Evolutionary conservation across 2,797 vertebrate species (phyloP), one percentile per base, ranked within the genome.

Genomic region (Poliocrania exsul): DNA sequence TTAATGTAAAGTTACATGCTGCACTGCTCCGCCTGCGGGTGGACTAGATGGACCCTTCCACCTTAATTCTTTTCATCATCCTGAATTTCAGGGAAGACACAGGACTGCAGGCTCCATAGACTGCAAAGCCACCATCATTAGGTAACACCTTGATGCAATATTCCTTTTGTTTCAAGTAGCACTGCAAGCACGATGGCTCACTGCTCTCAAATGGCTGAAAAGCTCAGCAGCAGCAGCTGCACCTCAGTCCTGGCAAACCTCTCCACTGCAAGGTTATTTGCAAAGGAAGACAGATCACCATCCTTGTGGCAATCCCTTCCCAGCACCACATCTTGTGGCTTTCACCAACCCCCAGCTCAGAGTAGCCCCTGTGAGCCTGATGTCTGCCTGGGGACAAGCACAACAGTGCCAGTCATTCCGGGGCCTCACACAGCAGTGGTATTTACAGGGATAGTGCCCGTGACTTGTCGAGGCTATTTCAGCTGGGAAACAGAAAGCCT

Each of bases 141-240:
- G 24, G 20, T 60, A 88, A 58, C 46, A 54, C n/a, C 25, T 72
- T 54, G 33, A 12, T 3, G 3, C 56, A 72, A 25, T 20, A 66
- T 46, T 70, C 31, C n/a, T 57, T 42, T 40, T 58, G 46, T 24
- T 81, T 69, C 44, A 37, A 50, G 1, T 3, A 67, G 33, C 2
- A 0, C 49, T 40, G 24, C 50, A 38, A 75, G 31, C 25, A 26
- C 0, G 0, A 37, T 0, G 0, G 24, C 65, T 73, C 2, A 0
- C 31, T 65, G 42, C 35, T 62, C 35, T 73, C 5, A 1, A 21
- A 10, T 2, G 33, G 38, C 49, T 24, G 11, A 67, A 49, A 54
- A 75, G 35, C 56, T 70, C 64, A 40, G 65, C 58, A 64, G 37
- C 50, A 61, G 74, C n/a, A 57, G 44, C 72, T 53, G 50, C 60